A percentile compares a stretch with the other conserved stretches of the same genome.
phyloP scores from a whole-genome alignment of 2,888 invertebrate genomes.

The Agrotis segetum region DNA sequence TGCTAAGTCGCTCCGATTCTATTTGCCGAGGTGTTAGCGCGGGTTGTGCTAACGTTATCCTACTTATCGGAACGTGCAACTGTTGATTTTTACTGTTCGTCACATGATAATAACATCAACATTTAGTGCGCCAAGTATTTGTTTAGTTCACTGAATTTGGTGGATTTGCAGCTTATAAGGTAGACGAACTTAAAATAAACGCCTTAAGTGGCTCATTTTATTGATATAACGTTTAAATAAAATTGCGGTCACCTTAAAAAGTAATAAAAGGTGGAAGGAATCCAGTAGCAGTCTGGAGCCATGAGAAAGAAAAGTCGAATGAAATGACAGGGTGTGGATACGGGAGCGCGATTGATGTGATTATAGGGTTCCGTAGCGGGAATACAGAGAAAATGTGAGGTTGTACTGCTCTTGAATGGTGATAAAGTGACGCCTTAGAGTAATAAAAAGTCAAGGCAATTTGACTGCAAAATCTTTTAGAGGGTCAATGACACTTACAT shows the following conservation, averaged over 20 bases:
- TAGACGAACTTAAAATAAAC: slow-evolving; percentile 74
- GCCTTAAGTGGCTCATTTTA: slow-evolving; percentile 76
- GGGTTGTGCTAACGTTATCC: slow-evolving; percentile 83
- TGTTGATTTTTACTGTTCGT: slow-evolving; percentile 84
- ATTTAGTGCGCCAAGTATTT: slow-evolving; percentile 70
- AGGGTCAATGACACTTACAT: slow-evolving; percentile 21
- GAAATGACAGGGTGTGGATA: slow-evolving; percentile 75
- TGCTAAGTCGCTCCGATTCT: slow-evolving; percentile 75
- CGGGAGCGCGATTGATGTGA: slow-evolving; percentile 63
- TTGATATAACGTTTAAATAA: slow-evolving; percentile 85
- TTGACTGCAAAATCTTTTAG: slow-evolving; percentile 22
- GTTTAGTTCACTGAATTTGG: slow-evolving; percentile 67
- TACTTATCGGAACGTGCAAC: slow-evolving; percentile 81
- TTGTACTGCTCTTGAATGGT: slow-evolving; percentile 32
- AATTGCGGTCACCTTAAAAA: slow-evolving; percentile 84
- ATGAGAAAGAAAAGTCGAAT: slow-evolving; percentile 88
- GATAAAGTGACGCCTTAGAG: slow-evolving; percentile 36
- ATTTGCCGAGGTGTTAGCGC: slow-evolving; percentile 83
- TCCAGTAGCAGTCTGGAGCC: slow-evolving; percentile 87
- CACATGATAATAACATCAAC: slow-evolving; percentile 80
- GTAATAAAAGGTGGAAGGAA: slow-evolving; percentile 82
- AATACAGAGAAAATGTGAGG: slow-evolving; percentile 21
- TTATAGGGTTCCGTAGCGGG: slow-evolving; percentile 76
- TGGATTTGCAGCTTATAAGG: slow-evolving; percentile 69
- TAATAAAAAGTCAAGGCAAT: slow-evolving; percentile 13